Conservation (phyloP, 1,140 invertebrate species). For the Sitophilus oryzae region DNA sequence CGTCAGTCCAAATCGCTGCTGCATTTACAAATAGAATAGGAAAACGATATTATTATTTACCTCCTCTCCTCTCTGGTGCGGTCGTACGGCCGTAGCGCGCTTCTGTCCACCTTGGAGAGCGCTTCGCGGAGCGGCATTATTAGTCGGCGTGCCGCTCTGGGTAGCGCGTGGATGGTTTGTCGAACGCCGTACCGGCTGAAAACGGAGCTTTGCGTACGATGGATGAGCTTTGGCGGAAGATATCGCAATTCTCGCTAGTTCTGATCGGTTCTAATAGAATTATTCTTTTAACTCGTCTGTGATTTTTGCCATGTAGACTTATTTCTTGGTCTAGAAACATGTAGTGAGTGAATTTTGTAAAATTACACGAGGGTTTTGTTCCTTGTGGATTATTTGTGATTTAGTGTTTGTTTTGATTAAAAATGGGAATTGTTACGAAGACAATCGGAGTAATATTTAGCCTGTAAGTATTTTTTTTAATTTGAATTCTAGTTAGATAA, state of each 20-base stretch:
- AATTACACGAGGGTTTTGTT: not conserved
- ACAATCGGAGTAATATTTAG: constrained; percentile 65
- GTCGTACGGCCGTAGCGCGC: constrained; percentile 16
- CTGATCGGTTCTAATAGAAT: too few species aligned
- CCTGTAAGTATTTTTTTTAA: constrained; percentile 53
- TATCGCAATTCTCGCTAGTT: not conserved
- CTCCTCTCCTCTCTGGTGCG: not conserved
- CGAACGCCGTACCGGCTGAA: not conserved
- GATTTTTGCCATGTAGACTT: too few species aligned
- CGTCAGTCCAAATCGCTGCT: too few species aligned
- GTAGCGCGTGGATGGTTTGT: not conserved
- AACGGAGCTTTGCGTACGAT: not conserved
- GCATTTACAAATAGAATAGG: not conserved
- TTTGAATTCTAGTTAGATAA: too few species aligned
- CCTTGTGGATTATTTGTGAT: constrained; percentile 14
- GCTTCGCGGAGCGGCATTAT: constrained; percentile 10
- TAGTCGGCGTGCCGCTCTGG: constrained; percentile 6
- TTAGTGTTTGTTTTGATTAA: constrained; percentile 23
- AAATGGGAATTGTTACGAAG: constrained; percentile 65
- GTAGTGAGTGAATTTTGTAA: not conserved
- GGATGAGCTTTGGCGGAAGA: constrained; percentile 14
- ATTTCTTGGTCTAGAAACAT: too few species aligned
- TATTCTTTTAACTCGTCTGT: too few species aligned
- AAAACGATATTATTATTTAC: not conserved
- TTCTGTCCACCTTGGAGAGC: constrained; percentile 17